Percentiles rank a stretch among this genome's conserved stretches.
Evolutionary conservation across 2,797 vertebrate species (phyloP).

Genomic region (Coracias cyanogaster): DNA sequence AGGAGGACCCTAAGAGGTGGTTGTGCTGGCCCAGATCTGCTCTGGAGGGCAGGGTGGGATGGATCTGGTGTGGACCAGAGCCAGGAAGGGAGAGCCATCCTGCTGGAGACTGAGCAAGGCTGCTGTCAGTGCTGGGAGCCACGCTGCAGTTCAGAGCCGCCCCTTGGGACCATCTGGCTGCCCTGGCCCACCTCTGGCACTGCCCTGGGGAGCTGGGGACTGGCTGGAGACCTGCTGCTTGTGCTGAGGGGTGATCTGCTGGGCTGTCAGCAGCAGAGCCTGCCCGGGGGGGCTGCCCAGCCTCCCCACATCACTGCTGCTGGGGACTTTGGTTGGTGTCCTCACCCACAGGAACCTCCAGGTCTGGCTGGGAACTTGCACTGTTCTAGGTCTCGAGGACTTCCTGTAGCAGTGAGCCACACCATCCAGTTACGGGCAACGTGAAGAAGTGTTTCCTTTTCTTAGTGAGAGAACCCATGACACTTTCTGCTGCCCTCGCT

Average conservation of each 20-base stretch:
- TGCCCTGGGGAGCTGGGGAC: neutral
- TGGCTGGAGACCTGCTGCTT: neutral
- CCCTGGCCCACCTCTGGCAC: neutral
- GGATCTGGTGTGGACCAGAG: fast-evolving
- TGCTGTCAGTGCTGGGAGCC: neutral
- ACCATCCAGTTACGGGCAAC: fast-evolving
- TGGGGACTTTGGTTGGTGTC: neutral
- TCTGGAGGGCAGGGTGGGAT: neutral
- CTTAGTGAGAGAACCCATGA: neutral
- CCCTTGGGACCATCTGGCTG: fast-evolving
- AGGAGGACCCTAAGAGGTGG: neutral
- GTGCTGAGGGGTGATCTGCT: neutral
- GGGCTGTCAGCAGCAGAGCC: neutral
- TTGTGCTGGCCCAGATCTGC: neutral
- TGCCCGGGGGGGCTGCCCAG: neutral
- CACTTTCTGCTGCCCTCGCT: neutral
- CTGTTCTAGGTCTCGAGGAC: neutral
- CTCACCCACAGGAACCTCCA: neutral
- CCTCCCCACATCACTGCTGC: fast-evolving
- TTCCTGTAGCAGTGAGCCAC: neutral
- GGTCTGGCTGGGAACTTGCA: neutral
- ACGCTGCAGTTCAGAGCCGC: neutral
- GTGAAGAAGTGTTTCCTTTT: neutral
- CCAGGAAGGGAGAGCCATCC: neutral
- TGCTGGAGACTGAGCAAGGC: neutral